A percentile compares a stretch with the other conserved stretches of the same genome.
phyloP scores from a whole-genome alignment of 2,888 invertebrate genomes.

The Dicyrtoma fusca region DNA sequence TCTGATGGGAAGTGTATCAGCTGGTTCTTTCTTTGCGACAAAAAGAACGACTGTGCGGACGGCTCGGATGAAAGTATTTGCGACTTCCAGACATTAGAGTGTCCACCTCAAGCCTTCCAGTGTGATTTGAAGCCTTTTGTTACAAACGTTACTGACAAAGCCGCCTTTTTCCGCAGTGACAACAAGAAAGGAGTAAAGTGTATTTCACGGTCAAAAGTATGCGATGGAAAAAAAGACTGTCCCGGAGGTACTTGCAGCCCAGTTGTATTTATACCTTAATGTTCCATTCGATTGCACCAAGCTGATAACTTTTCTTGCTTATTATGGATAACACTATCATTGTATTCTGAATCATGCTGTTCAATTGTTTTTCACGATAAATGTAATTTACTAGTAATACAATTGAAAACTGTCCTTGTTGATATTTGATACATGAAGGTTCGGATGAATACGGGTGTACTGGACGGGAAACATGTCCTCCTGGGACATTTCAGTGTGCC shows the following conservation, averaged over 20 bases:
- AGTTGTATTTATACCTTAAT: no score
- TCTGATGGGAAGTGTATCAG: constrained; percentile 84
- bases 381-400: no score
- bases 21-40: constrained; percentile 92
- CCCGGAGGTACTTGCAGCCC: constrained; percentile 59
- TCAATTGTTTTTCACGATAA: no score
- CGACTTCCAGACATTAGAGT: constrained; percentile 65
- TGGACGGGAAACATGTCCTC: constrained; percentile 52
- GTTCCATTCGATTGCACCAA: no score
- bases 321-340: no score
- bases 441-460: constrained; percentile 52
- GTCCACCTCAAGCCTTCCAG: constrained; percentile 59
- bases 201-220: constrained; percentile 76
- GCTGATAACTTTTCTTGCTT: no score
- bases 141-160: constrained; percentile 13
- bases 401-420: no score
- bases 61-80: constrained; percentile 82
- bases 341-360: no score
- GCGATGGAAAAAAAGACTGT: constrained; percentile 72
- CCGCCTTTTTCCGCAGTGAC: neutral
- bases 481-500: constrained; percentile 54
- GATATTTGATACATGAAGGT: constrained; percentile 30
- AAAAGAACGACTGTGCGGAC: constrained; percentile 77
- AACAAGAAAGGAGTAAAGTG: constrained; percentile 61
- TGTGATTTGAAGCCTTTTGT: constrained; percentile 58